Conservation (phyloP, 92 coral and sea anemone species). For the Palythoa heliodiscus region DNA sequence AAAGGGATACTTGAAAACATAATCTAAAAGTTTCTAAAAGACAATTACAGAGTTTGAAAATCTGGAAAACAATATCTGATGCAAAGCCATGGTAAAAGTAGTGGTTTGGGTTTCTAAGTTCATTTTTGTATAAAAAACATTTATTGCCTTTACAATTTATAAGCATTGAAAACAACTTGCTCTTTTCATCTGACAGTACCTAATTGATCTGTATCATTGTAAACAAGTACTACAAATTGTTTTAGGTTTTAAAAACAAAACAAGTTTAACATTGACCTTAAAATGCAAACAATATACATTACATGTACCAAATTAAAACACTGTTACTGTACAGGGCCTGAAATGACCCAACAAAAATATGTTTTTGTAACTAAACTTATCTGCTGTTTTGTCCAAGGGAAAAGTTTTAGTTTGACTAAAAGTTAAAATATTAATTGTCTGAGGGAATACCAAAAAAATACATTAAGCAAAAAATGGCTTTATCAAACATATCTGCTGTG, state of each 20-base stretch:
- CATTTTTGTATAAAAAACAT: neutral
- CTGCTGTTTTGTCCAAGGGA: neutral
- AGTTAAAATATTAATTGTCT: neutral
- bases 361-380: neutral
- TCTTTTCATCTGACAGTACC: neutral
- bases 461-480: constrained; percentile 4
- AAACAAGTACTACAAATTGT: constrained; percentile 8
- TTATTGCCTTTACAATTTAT: neutral
- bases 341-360: neutral
- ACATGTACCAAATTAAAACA: neutral
- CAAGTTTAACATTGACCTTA: neutral
- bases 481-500: constrained; percentile 1
- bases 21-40: neutral
- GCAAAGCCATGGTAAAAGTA: constrained; percentile 4
- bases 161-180: neutral
- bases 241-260: neutral
- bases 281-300: neutral
- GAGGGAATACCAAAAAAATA: neutral
- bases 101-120: constrained; percentile 7
- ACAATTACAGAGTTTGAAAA: neutral
- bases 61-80: neutral
- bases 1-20: neutral
- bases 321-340: neutral
- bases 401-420: constrained; percentile 1
- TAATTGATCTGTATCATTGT: neutral